These are phyloP conservation scores for Hydrozoanthus gracilis DNA, from an alignment of 92 coral and sea anemone genomes.

Conservation along the genomic window DNA sequence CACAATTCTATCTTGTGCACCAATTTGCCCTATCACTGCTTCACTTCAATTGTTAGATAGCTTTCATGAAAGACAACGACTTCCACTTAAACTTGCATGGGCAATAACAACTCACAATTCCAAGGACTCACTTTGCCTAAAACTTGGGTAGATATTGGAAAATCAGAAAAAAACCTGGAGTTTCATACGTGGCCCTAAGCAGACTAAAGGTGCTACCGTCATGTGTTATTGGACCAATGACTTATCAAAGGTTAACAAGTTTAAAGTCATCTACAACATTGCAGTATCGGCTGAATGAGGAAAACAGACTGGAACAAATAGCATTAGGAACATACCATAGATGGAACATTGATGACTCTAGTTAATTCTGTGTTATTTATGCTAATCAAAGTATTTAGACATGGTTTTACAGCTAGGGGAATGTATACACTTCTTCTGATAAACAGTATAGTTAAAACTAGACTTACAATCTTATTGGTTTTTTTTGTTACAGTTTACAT, in stretches of 20 bases:
- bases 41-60: too few species aligned
- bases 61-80: conserved; percentile 7
- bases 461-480: neutral
- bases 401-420: conserved; percentile 11
- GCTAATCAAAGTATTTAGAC: conserved; percentile 3
- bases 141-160: conserved; percentile 51
- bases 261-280: conserved; percentile 25
- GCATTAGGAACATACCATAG: too few species aligned
- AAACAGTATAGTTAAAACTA: neutral
- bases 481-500: conserved; percentile 8
- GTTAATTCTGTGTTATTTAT: conserved; percentile 1
- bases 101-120: neutral
- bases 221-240: neutral
- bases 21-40: too few species aligned
- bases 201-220: conserved; percentile 10
- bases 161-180: conserved; percentile 40
- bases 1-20: conserved; percentile 14
- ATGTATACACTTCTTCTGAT: neutral
- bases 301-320: neutral
- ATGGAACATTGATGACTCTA: neutral
- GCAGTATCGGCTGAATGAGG: conserved; percentile 39
- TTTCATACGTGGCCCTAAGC: conserved; percentile 44
- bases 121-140: neutral
- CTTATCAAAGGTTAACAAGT: conserved; percentile 20
- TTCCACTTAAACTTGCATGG: conserved; percentile 45